Percentiles rank a stretch among this genome's conserved stretches.
Conservation (phyloP, 2,113 vertebrate genomes). For the Plectropomus leopardus region DNA sequence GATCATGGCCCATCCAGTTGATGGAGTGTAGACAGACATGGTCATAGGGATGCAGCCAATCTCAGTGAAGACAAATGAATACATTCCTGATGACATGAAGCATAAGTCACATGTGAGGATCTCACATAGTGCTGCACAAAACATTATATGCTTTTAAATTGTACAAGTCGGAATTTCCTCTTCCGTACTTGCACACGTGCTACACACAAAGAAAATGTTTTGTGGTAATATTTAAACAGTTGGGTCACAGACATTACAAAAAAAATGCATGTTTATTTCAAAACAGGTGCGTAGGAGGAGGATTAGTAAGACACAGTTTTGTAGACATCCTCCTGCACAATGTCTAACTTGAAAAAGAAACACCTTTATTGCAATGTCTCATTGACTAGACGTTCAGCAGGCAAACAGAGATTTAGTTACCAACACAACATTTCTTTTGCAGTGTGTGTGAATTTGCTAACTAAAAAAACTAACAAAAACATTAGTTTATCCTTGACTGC, state of each 20-base stretch:
- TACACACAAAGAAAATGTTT: background rate
- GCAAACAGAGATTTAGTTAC: too few relatives aligned
- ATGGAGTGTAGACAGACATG: conserved; percentile 3
- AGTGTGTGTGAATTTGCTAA: too few relatives aligned
- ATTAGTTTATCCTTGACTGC: too few relatives aligned
- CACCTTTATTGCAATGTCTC: too few relatives aligned
- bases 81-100: conserved; percentile 29
- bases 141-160: background rate
- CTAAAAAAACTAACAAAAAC: too few relatives aligned
- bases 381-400: too few relatives aligned
- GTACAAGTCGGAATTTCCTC: background rate
- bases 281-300: too few relatives aligned
- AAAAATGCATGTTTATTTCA: too few relatives aligned
- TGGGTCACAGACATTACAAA: background rate
- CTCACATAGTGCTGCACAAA: background rate
- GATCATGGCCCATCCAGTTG: conserved; percentile 51
- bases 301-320: too few relatives aligned
- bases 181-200: background rate
- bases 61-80: conserved; percentile 47
- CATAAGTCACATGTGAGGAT: background rate
- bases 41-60: conserved; percentile 63
- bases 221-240: background rate
- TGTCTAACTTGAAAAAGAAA: too few relatives aligned
- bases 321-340: too few relatives aligned
- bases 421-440: too few relatives aligned